Evolutionary conservation across 2,888 invertebrate species (phyloP), one percentile per base, ranked within the genome.

Genomic region (Nomada ferruginata): DNA sequence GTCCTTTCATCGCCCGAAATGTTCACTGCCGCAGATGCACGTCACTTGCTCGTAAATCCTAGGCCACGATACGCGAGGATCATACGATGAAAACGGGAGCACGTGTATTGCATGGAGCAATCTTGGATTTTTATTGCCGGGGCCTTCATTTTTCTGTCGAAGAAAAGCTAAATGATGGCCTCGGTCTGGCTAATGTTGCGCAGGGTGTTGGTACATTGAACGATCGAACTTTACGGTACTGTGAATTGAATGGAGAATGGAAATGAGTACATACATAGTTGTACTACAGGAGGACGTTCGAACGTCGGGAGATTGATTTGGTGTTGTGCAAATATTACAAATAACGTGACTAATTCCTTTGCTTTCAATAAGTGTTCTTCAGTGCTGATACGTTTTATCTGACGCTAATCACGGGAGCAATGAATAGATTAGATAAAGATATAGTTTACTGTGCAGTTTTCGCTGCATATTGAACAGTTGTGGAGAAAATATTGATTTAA

Each of bases 1-100:
- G 73, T 79, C 72, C 65, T 82, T 75, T 44, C 42, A 18, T 60
- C 60, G 60, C 59, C 73, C 75, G 69, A 82, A 76, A 66, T 53
- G 11, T 69, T 79, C 72, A 70, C 69, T 69, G 73, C 18, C 66
- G 23, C 29, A 15, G 23, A 47, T 55, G 42, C 57, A 64, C 59
- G 71, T 26, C 26, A 42, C 20, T 29, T 4, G 61, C 70, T 42
- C 68, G 75, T 76, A 60, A 65, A 76, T 26, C 18, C 29, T 42
- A 18, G 64, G 44, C 11, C 52, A 11, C 20, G 15, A 29, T 29
- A n/a, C 36, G 2, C 63, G 55, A 59, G 15, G 29, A 29, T 57
- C 44, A 1, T 9, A 13, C 47, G 20, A 57, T 36, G 60, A 36
- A 61, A 71, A 60, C 15, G n/a, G 47, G 20, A 57, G 18, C 61